Base-by-base conservation (phyloP, 1,140 invertebrate species). In the Nephila pilipes region DNA sequence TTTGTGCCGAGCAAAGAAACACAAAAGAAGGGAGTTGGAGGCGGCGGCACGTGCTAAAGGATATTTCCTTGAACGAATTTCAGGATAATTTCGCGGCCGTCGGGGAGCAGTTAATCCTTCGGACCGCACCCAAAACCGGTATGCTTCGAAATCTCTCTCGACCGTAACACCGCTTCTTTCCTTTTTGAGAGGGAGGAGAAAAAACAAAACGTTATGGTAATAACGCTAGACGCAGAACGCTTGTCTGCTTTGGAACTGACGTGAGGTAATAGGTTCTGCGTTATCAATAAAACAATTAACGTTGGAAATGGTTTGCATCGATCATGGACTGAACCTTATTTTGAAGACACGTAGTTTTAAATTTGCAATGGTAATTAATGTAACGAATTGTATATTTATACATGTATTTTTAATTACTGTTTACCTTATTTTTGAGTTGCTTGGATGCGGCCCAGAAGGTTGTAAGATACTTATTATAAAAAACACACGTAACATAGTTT, bases 51-150 rank as follows among this genome's bases (percentile, higher is more conserved):
- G 25, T 46, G 38, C 38, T 12, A 54, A 25, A 57, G 46, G 14
- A 46, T 8, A 57, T 54, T 55, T n/a, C 81, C 38, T n/a, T 55
- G 25, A 46, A 14, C n/a, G 81, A 8, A 29, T n/a, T 57, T 20
- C 6, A 22, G 38, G 18, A 46, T 54, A 85, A 85, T 85, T 85
- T 85, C 81, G 54, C 46, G 46, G 81, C 46, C 81, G n/a, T 85
- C 54, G 22, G 16, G 25, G 81, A 8, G 38, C n/a, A n/a, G 20
- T 85, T 55, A 46, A 54, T 55, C n/a, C 22, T 0, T 4, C 38
- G 6, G 22, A 54, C 46, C 81, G 38, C n/a, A 57, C 36, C n/a
- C 81, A 57, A 22, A 55, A 38, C 46, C 46, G 81, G 36, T 55
- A 20, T n/a, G 25, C 25, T 29, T 85, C 54, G n/a, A n/a, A 55